A percentile compares a stretch with the other conserved stretches of the same genome.
Evolutionary conservation across 2,888 invertebrate genomes (phyloP).

Genomic region (Melinopterus prodromus): DNA sequence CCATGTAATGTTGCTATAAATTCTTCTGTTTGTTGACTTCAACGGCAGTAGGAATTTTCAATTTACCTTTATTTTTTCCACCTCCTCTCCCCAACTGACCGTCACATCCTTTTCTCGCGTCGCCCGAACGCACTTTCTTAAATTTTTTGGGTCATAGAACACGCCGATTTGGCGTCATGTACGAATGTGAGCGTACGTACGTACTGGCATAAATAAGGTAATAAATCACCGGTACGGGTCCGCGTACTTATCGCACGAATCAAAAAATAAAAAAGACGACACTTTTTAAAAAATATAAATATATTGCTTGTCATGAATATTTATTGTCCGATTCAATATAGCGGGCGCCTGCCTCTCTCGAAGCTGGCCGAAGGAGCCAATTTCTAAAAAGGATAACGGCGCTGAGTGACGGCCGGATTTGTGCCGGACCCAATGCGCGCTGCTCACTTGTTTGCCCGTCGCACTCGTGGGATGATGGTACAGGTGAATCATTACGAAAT

Average conservation of each 20-base stretch:
- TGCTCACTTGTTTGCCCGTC: neutral
- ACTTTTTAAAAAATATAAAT: constrained; percentile 4
- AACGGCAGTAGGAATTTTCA: too few relatives aligned
- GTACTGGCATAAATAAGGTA: neutral
- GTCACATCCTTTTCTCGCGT: neutral
- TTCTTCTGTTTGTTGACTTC: too few relatives aligned
- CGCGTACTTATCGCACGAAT: neutral
- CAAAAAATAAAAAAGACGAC: neutral
- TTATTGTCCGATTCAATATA: neutral
- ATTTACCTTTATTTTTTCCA: neutral
- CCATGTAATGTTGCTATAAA: too few relatives aligned
- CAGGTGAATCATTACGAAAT: constrained; percentile 26
- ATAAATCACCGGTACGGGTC: neutral
- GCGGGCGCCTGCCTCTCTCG: neutral
- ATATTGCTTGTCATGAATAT: neutral
- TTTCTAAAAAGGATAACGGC: constrained; percentile 4
- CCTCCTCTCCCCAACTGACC: neutral
- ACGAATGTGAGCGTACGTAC: neutral
- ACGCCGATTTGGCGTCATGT: constrained; percentile 4
- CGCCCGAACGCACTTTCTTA: neutral
- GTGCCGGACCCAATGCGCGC: neutral
- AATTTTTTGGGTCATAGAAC: neutral
- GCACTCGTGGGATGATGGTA: neutral
- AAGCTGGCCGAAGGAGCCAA: neutral
- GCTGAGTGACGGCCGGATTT: neutral